Percentiles rank a stretch among this genome's conserved stretches.
phyloP scores from a whole-genome alignment of 2,113 vertebrate species.

The Indri indri region DNA sequence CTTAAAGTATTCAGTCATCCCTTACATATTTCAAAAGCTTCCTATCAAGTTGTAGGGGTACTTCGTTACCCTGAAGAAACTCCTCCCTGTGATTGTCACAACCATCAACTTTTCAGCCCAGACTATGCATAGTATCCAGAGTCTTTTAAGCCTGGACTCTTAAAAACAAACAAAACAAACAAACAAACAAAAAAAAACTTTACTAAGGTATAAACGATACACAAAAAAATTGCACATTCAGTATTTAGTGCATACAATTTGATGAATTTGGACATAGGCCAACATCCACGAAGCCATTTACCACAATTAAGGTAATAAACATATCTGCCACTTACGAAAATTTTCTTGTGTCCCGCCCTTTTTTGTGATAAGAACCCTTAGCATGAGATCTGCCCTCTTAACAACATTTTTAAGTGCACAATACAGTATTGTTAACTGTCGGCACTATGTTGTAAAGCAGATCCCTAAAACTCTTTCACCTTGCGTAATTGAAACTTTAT shows the following conservation, averaged over 20 bases:
- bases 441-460: background rate
- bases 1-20: background rate
- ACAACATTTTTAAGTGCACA: background rate
- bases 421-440: background rate
- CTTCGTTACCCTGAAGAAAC: background rate
- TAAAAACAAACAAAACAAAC: background rate
- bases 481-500: background rate
- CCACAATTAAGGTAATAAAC: background rate
- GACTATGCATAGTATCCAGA: background rate
- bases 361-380: background rate
- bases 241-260: background rate
- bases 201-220: background rate
- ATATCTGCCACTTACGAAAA: background rate
- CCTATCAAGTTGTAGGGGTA: background rate
- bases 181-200: background rate
- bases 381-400: background rate
- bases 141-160: too few species aligned
- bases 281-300: background rate
- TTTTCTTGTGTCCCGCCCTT: background rate
- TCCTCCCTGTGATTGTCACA: background rate
- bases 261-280: background rate
- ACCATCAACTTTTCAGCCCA: background rate
- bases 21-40: background rate
- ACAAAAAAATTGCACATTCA: background rate
- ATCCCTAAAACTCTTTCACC: background rate